Base-by-base conservation (phyloP, 2,888 invertebrate species). In the Diadromus collaris region DNA sequence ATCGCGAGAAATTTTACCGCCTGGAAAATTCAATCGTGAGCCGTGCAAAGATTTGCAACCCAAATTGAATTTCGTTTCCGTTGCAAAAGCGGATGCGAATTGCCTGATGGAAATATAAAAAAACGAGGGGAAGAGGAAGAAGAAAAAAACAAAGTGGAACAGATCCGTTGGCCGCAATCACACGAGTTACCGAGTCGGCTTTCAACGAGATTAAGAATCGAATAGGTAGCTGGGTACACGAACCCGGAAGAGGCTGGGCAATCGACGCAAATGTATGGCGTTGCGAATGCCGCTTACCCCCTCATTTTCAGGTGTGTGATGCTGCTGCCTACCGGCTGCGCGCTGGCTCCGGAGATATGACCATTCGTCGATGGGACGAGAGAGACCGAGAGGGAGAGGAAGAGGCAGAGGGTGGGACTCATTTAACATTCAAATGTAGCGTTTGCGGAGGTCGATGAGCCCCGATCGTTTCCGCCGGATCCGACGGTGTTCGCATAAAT, bases 171-270 rank as follows among this genome's bases (percentile, higher is more conserved):
- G 60, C 21, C 21, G 64, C 64, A 69, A 70, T 73, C 58, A 72
- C 65, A 9, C 46, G 81, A 76, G 83, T 83, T 86, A 81, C 83
- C 83, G 83, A 83, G 82, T 83, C 85, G 83, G 85, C 88, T 88
- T 87, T 89, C 85, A 87, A 82, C 85, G 84, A 85, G 87, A 89
- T 89, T 89, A 89, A 88, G 85, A 89, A 87, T 85, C 85, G 83
- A 83, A 85, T 83, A 82, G 83, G 79, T 41, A 85, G 82, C 70
- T 58, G 21, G 13, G 19, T 60, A 64, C n/a, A 54, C 61, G 67
- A 54, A 29, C 16, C 27, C 29, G 44, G 9, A 48, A 54, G 38
- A 81, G 63, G 79, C 34, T 61, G 6, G 68, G 68, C 72, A 61
- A 44, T 63, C 69, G 24, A 51, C 48, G 44, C 64, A 60, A 72